phyloP scores from a whole-genome alignment of 2,113 vertebrate species.

The Benitochromis conjunctus region DNA sequence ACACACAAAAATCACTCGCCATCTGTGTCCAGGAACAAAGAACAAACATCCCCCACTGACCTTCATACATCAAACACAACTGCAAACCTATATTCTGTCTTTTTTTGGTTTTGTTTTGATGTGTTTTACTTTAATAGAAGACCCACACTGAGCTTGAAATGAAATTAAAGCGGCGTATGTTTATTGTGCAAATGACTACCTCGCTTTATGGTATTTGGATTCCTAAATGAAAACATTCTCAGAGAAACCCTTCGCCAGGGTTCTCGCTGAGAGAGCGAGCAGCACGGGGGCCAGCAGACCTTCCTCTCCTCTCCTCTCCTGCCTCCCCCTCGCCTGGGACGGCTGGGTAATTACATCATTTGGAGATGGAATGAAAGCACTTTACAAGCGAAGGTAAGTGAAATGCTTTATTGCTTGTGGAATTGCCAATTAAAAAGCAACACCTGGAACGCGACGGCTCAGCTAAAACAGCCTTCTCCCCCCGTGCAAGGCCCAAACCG shows the following conservation, averaged over 20 bases:
- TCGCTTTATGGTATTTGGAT: slow-evolving; percentile 64
- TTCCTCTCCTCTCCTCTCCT: slow-evolving; percentile 3
- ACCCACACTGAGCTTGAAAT: slow-evolving; percentile 18
- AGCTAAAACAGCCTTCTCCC: slow-evolving; percentile 18
- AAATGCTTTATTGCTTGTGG: slow-evolving; percentile 73
- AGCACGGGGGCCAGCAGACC: neutral
- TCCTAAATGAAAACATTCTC: slow-evolving; percentile 68
- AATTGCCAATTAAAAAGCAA: slow-evolving; percentile 79
- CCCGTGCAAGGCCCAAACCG: neutral
- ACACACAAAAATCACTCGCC: slow-evolving; percentile 16
- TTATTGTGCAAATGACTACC: slow-evolving; percentile 58
- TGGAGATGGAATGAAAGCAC: slow-evolving; percentile 73
- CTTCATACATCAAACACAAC: slow-evolving; percentile 27
- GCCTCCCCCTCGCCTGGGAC: slow-evolving; percentile 49
- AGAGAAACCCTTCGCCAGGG: slow-evolving; percentile 43
- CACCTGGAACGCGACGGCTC: slow-evolving; percentile 72
- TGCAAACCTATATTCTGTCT: neutral
- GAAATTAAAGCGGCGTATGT: slow-evolving; percentile 47
- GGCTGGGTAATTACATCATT: slow-evolving; percentile 77
- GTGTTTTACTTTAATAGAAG: slow-evolving; percentile 15
- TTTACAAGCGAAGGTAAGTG: slow-evolving; percentile 69
- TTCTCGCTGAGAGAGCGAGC: slow-evolving; percentile 47
- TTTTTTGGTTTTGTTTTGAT: neutral
- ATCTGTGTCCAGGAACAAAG: slow-evolving; percentile 25
- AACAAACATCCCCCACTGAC: neutral